Conservation (phyloP, 2,113 vertebrate species). For the Syngnathoides biaculeatus region DNA sequence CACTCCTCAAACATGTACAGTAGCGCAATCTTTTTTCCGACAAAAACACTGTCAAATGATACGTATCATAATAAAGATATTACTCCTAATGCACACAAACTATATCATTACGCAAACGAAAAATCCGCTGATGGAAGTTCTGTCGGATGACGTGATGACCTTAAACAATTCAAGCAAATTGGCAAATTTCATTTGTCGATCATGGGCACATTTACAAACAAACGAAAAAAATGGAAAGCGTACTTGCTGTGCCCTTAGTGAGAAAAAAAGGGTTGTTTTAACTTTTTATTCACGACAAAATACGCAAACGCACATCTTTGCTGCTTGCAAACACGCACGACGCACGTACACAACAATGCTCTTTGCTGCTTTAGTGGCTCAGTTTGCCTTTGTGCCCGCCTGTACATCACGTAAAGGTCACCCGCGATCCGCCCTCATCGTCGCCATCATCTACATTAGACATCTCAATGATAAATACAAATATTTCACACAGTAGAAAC, state of each 20-base stretch:
- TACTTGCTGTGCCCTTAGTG: background rate
- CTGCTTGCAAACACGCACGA: background rate
- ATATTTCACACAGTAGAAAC: conserved; percentile 55
- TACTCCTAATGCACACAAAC: conserved; percentile 26
- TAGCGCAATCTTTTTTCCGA: conserved; percentile 8
- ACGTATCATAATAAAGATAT: conserved; percentile 31
- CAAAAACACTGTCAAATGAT: conserved; percentile 21
- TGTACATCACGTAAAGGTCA: background rate
- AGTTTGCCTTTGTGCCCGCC: conserved; percentile 23
- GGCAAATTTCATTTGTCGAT: conserved; percentile 33
- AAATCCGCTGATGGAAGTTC: conserved; percentile 16
- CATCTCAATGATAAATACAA: conserved; percentile 50
- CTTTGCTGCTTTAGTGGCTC: conserved; percentile 23
- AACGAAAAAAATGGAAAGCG: conserved; percentile 16
- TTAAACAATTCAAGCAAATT: conserved; percentile 4
- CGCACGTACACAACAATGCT: background rate
- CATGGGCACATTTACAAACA: conserved; percentile 51
- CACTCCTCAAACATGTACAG: conserved; percentile 28
- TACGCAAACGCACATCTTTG: conserved; percentile 1
- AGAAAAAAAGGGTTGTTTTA: background rate
- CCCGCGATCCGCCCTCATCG: conserved; percentile 42
- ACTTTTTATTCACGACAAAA: conserved; percentile 15
- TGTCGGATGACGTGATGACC: conserved; percentile 14
- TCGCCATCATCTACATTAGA: conserved; percentile 23
- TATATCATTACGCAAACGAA: conserved; percentile 8